Evolutionary conservation across 2,888 invertebrate genomes (phyloP).

Genomic region (Protula sp.): DNA sequence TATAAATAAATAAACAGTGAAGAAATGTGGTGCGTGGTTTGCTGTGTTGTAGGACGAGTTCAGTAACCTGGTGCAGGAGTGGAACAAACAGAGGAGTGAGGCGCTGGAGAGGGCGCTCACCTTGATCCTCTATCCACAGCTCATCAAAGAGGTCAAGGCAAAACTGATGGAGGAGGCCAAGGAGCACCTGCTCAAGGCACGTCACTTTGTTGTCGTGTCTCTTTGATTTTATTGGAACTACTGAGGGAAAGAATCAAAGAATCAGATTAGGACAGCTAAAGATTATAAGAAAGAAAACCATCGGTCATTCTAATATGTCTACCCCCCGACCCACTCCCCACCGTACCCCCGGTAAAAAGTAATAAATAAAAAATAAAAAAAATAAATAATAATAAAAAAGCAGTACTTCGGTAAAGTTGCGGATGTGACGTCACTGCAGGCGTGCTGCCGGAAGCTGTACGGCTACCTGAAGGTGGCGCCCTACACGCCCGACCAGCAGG

Average conservation of each 20-base stretch:
- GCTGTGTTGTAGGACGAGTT: conserved; percentile 71
- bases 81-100: conserved; percentile 85
- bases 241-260: not conserved
- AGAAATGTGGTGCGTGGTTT: too few relatives aligned
- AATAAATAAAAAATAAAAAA: too few relatives aligned
- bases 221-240: not conserved
- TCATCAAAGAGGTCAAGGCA: conserved; percentile 77
- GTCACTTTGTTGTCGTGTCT: conserved; percentile 4
- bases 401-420: too few relatives aligned
- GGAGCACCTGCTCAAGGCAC: conserved; percentile 52
- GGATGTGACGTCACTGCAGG: conserved; percentile 37
- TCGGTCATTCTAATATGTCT: too few relatives aligned
- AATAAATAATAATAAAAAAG: too few relatives aligned
- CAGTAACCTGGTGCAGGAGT: conserved; percentile 71
- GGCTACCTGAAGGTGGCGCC: conserved; percentile 90
- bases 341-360: too few relatives aligned
- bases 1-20: too few relatives aligned
- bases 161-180: conserved; percentile 80
- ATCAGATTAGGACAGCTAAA: too few relatives aligned
- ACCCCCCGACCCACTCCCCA: too few relatives aligned
- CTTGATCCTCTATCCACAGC: conserved; percentile 81
- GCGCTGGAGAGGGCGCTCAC: conserved; percentile 83
- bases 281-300: too few relatives aligned
- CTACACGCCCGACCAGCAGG: conserved; percentile 66
- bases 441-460: conserved; percentile 79